Evolutionary conservation across 2,797 vertebrate species (phyloP), one percentile per base, ranked within the genome.

Genomic region (Sebastes minor): DNA sequence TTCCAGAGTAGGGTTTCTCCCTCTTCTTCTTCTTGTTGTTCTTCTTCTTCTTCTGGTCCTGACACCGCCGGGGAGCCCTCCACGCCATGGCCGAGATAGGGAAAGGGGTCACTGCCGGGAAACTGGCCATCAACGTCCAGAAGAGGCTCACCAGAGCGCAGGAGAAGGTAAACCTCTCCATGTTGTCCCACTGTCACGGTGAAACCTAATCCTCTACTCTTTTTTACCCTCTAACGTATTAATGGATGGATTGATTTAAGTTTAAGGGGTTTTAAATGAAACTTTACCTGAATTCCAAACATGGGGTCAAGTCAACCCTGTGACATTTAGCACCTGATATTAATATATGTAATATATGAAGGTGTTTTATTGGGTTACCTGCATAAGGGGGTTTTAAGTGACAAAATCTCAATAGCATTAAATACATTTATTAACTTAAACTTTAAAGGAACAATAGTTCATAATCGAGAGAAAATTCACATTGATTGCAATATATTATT

Each of bases 121-220:
- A 98, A 80, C 96, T 99, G 88, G 98, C 97, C 49, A 98, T 95
- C 91, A 99, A 97, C 78, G 95, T 99, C 59, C 98, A 99, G 97
- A 99, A 99, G 95, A 97, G 97, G 86, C 96, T 99, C 59, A 98
- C 95, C 61, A 95, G 98, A n/a, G 98, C 97, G n/a, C 98, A 99
- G 91, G 98, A 99, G 94, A 99, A 99, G 98, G 98, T 99, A 92
- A 28, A 14, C 14, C 5, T 25, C 85, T 67, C 68, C 1, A 73
- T 46, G 42, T 46, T 71, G 87, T 86, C 76, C 81, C 42, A 0
- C 69, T 28, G 67, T 18, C 55, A 3, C 69, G 3, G 49, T 74
- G 90, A 86, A 84, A 91, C 85, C n/a, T 18, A 82, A 91, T 32
- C 76, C 7, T 1, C 4, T 1, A 69, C 63, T 32, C 60, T 66